These are phyloP conservation scores for Xylota segnis DNA, from an alignment of 2,888 invertebrate species.

Conservation along the genomic window DNA sequence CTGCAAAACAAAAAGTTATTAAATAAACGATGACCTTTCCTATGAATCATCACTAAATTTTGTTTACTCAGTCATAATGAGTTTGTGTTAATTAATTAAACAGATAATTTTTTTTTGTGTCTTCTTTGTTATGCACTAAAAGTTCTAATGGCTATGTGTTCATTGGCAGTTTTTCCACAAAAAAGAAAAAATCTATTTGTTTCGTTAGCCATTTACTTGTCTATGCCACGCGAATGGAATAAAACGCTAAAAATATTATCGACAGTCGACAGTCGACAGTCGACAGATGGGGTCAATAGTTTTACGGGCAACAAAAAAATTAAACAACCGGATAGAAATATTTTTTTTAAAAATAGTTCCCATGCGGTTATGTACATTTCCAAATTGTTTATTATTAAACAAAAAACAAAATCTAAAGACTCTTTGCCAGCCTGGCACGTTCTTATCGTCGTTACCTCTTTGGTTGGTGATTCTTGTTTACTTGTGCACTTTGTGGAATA, in stretches of 20 bases:
- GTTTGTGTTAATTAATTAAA: slow-evolving; percentile 15
- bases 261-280: no score
- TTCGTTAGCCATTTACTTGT: neutral
- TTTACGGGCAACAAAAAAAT: neutral
- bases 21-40: slow-evolving; percentile 64
- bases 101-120: neutral
- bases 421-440: slow-evolving; percentile 14
- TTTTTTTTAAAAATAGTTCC: slow-evolving; percentile 12
- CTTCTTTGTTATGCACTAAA: neutral
- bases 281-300: slow-evolving; percentile 44
- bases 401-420: neutral
- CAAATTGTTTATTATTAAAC: slow-evolving; percentile 55
- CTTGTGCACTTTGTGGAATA: slow-evolving; percentile 14
- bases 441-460: slow-evolving; percentile 18
- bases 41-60: slow-evolving; percentile 42
- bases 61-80: slow-evolving; percentile 3
- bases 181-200: neutral
- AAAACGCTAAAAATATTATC: slow-evolving; percentile 39
- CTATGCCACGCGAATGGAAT: slow-evolving; percentile 32
- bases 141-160: slow-evolving; percentile 20
- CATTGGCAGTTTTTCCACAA: neutral
- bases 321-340: neutral
- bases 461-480: neutral
- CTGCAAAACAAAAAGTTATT: slow-evolving; percentile 36
- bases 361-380: slow-evolving; percentile 1